Evolutionary conservation across 35 echinoderm and acorn worm species (phyloP).

Genomic region (Amphiura filiformis): DNA sequence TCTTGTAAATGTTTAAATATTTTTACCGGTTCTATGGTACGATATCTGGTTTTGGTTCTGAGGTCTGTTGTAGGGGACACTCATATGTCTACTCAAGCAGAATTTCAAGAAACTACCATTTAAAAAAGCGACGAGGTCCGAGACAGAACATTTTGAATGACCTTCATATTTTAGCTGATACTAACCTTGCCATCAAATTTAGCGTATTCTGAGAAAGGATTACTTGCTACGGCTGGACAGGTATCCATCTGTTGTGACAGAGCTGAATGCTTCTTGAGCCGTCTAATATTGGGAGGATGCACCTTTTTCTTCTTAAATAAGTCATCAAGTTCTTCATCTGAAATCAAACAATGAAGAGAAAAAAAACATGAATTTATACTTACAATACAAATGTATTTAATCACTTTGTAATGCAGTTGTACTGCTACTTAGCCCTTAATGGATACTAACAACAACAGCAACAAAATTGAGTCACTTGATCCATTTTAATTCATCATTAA

Average conservation of each 20-base stretch:
- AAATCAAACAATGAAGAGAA: slow-evolving; percentile 1
- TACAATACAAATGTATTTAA: not conserved
- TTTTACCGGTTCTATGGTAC: too few relatives aligned
- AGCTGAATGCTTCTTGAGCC: slow-evolving; percentile 13
- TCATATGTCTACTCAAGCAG: too few relatives aligned
- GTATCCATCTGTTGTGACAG: slow-evolving; percentile 77
- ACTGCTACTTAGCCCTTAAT: not conserved
- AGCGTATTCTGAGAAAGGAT: slow-evolving; percentile 90
- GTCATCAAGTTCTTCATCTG: slow-evolving; percentile 82
- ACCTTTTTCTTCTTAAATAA: slow-evolving; percentile 74
- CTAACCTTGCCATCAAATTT: slow-evolving; percentile 98
- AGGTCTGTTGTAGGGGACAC: too few relatives aligned
- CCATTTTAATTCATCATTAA: not conserved
- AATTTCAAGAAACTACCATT: too few relatives aligned
- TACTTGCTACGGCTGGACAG: slow-evolving; percentile 70
- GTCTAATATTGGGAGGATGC: not conserved
- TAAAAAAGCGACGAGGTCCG: too few relatives aligned
- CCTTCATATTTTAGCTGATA: too few relatives aligned
- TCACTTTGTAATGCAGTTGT: not conserved
- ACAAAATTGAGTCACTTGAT: not conserved
- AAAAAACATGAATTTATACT: not conserved
- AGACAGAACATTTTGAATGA: too few relatives aligned
- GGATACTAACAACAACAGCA: not conserved
- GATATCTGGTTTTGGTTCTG: too few relatives aligned
- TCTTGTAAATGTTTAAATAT: too few relatives aligned